Evolutionary conservation across 2,797 vertebrate species (phyloP).

Genomic region (Anguilla anguilla): DNA sequence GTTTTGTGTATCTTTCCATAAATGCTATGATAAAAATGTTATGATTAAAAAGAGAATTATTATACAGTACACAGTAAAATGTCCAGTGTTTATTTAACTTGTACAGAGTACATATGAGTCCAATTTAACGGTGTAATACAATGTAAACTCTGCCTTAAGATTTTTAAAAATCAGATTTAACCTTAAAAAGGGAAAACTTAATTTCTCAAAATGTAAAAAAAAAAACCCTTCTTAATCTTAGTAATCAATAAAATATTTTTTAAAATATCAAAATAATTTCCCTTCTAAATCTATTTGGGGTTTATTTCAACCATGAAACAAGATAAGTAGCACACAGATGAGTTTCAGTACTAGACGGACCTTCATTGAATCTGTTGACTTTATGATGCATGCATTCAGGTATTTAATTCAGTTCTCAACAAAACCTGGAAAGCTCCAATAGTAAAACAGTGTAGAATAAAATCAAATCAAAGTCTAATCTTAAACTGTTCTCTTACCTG

Average conservation of each 20-base stretch:
- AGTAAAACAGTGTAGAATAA: constrained; percentile 49
- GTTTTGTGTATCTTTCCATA: too few species aligned
- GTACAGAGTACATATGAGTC: too few species aligned
- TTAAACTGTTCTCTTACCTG: constrained; percentile 71
- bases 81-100: too few species aligned
- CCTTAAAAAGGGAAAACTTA: neutral
- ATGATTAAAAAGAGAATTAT: too few species aligned
- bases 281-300: neutral
- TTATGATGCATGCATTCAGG: constrained; percentile 60
- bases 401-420: constrained; percentile 60
- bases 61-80: too few species aligned
- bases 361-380: constrained; percentile 63
- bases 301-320: neutral
- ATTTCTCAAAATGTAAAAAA: neutral
- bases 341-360: neutral
- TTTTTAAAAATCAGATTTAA: too few species aligned
- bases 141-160: too few species aligned
- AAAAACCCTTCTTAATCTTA: neutral
- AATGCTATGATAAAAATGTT: too few species aligned
- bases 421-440: constrained; percentile 55
- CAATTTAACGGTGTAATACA: too few species aligned
- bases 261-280: neutral
- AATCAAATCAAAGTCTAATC: constrained; percentile 47
- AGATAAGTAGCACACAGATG: neutral
- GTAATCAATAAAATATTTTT: neutral